A percentile compares a stretch with the other conserved stretches of the same genome.
phyloP scores from a whole-genome alignment of 2,888 invertebrate species.

The Blera fallax region DNA sequence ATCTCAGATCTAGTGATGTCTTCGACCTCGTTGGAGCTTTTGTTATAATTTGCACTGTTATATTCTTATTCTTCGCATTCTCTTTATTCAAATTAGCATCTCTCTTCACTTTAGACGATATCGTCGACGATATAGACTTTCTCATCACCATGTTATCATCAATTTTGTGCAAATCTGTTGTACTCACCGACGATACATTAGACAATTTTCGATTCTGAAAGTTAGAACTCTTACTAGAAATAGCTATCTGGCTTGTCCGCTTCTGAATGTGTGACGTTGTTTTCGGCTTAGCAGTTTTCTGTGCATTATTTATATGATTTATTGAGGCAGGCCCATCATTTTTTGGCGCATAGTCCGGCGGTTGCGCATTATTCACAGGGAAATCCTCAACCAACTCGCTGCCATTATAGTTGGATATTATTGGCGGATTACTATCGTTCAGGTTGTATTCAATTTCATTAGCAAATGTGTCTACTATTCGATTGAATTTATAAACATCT shows the following conservation, averaged over 20 bases:
- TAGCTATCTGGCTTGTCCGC: constrained; percentile 76
- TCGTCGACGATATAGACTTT: constrained; percentile 78
- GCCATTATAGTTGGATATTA: constrained; percentile 80
- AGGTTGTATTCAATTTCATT: constrained; percentile 77
- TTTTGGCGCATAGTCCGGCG: constrained; percentile 75
- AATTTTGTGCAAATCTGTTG: constrained; percentile 81
- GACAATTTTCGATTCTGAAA: constrained; percentile 77
- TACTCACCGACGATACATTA: constrained; percentile 80
- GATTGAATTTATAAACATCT: constrained; percentile 77
- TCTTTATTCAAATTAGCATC: constrained; percentile 79
- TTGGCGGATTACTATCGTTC: constrained; percentile 79
- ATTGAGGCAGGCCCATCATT: constrained; percentile 71
- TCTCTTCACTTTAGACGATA: constrained; percentile 67
- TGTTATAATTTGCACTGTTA: constrained; percentile 80
- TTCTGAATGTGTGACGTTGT: constrained; percentile 77
- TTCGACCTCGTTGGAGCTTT: constrained; percentile 80
- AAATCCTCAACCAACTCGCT: constrained; percentile 81
- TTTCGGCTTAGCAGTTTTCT: constrained; percentile 78
- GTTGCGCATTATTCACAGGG: constrained; percentile 79
- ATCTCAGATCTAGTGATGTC: constrained; percentile 80
- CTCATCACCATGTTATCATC: constrained; percentile 80
- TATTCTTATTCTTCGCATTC: constrained; percentile 79
- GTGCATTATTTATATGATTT: constrained; percentile 73
- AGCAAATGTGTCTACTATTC: constrained; percentile 74
- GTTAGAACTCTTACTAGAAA: constrained; percentile 72